Evolutionary conservation across 2,888 invertebrate genomes (phyloP).

Genomic region (Taenaris catops): DNA sequence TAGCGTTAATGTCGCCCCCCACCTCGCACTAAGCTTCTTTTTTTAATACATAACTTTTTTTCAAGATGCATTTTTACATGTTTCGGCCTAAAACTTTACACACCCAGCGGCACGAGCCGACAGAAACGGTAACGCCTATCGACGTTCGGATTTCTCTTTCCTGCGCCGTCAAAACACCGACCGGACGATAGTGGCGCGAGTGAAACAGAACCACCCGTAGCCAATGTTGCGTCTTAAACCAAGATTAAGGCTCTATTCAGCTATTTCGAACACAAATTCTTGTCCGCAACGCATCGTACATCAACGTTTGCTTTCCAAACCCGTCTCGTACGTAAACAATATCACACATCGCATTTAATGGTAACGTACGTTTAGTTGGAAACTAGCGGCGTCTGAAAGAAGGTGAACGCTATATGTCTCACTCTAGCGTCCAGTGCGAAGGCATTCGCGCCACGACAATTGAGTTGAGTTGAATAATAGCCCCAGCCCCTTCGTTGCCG

Average conservation of each 20-base stretch:
- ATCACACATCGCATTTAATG: slow-evolving; percentile 5
- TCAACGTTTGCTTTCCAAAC: slow-evolving; percentile 28
- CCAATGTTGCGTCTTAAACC: slow-evolving; percentile 65
- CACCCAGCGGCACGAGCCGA: slow-evolving; percentile 67
- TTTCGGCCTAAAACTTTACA: slow-evolving; percentile 80
- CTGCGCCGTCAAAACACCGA: slow-evolving; percentile 35
- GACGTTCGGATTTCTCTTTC: slow-evolving; percentile 59
- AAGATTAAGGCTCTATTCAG: slow-evolving; percentile 73
- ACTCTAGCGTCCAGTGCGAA: slow-evolving; percentile 75
- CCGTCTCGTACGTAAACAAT: slow-evolving; percentile 19
- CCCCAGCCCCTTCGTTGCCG: no score
- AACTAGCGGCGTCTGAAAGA: slow-evolving; percentile 41
- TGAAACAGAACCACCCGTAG: slow-evolving; percentile 53
- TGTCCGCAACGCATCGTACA: slow-evolving; percentile 49
- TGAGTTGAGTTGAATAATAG: slow-evolving; percentile 80
- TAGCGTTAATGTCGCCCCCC: slow-evolving; percentile 72
- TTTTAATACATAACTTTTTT: slow-evolving; percentile 81
- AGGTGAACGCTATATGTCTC: slow-evolving; percentile 62
- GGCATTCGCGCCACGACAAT: slow-evolving; percentile 77
- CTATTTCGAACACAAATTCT: slow-evolving; percentile 61
- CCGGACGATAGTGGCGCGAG: slow-evolving; percentile 73
- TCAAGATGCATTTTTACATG: slow-evolving; percentile 81
- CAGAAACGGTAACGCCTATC: slow-evolving; percentile 68
- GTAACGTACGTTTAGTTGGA: slow-evolving; percentile 28
- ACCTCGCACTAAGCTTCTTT: slow-evolving; percentile 78